Evolutionary conservation across 2,888 invertebrate species (phyloP), one percentile per base, ranked within the genome.

Genomic region (Diarsia mendica): DNA sequence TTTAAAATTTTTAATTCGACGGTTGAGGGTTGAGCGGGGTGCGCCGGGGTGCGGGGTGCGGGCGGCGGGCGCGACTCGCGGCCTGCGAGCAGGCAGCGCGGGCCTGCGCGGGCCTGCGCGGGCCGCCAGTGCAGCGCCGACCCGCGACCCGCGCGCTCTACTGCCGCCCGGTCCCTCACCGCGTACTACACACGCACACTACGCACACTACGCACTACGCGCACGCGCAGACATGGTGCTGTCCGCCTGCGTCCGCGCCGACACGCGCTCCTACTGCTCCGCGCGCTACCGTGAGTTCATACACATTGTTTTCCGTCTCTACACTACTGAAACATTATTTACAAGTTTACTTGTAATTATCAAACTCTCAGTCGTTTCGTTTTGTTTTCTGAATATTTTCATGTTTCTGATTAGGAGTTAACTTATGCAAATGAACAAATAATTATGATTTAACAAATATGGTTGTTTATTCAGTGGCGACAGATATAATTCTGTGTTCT

Each of bases 231-330:
- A n/a, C 85, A 96, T 96, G 96, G 95, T 95, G 88, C 93, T 95
- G 75, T 92, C 95, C 23, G 93, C 94, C 71, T 95, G 95, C 95
- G 95, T 94, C 87, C 95, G 96, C 95, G 95, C 95, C 89, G 87
- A 90, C 89, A 72, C 93, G 83, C 91, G 92, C 75, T 73, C 92
- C 81, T 95, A 92, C 93, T 94, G 94, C 93, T 77, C 91, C 80
- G 82, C 93, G 82, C 85, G 93, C 82, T 96, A 95, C 92, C 95
- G 95, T 96, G 90, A 95, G 96, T 95, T 88, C 2, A 39, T 20
- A 20, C 33, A 20, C 39, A n/a, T n/a, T n/a, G 79, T 44, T 48
- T 76, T 28, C n/a, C 53, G 75, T 10, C 33, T 74, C n/a, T n/a
- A n/a, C 11, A 15, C 75, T 53, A 28, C 51, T 28, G 44, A 39